Conservation (phyloP, 1,140 invertebrate species). For the Drosophila ananassae region DNA sequence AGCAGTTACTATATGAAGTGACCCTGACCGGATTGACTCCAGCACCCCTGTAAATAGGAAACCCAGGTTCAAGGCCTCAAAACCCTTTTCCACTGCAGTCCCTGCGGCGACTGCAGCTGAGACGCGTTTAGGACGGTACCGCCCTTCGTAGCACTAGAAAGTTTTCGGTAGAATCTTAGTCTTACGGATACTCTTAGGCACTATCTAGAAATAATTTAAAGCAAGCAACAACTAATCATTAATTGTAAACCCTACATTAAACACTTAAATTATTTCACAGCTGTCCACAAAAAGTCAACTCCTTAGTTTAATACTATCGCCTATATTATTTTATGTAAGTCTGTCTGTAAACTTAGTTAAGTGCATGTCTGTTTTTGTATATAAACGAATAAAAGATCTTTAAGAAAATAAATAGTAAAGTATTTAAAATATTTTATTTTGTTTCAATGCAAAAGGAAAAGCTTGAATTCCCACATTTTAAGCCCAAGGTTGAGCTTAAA, state of each 20-base stretch:
- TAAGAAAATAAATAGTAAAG: slow-evolving; percentile 36
- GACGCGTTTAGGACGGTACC: slow-evolving; percentile 59
- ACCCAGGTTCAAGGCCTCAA: slow-evolving; percentile 50
- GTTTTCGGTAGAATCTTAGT: slow-evolving; percentile 28
- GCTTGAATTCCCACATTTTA: too few relatives aligned
- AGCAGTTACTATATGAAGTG: slow-evolving; percentile 83
- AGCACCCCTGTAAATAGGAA: slow-evolving; percentile 67
- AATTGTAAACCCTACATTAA: slow-evolving; percentile 50
- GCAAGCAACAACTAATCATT: slow-evolving; percentile 76
- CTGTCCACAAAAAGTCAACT: slow-evolving; percentile 50
- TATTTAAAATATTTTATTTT: neutral
- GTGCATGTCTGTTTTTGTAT: slow-evolving; percentile 54
- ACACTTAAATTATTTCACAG: slow-evolving; percentile 62
- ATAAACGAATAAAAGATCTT: slow-evolving; percentile 49
- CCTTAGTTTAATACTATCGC: slow-evolving; percentile 37
- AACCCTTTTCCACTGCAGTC: slow-evolving; percentile 78
- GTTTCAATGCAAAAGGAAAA: too few relatives aligned
- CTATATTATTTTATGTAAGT: slow-evolving; percentile 32
- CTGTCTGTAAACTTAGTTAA: slow-evolving; percentile 33
- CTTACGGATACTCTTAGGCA: slow-evolving; percentile 39
- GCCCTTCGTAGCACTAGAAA: slow-evolving; percentile 37
- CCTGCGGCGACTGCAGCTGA: slow-evolving; percentile 65
- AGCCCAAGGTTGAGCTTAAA: neutral
- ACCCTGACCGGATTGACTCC: slow-evolving; percentile 2
- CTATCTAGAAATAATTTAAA: slow-evolving; percentile 32